Evolutionary conservation across 2,113 vertebrate genomes (phyloP), one percentile per base, ranked within the genome.

Genomic region (Sphyrna mokarran): DNA sequence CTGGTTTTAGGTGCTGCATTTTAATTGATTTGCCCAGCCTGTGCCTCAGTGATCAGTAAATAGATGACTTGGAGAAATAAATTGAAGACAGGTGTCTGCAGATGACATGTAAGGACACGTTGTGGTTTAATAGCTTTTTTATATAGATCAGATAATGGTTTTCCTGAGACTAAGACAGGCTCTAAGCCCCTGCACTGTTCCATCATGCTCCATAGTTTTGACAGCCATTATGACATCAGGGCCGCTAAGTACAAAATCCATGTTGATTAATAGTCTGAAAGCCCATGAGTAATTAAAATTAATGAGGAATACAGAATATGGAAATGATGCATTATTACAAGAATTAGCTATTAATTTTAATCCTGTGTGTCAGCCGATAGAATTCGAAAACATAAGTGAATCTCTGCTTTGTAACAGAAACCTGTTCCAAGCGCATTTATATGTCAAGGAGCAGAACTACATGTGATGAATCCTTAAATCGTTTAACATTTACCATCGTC

Each of bases 91-190:
- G 43, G 86, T 95, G 95, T 80, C 33, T 78, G 23, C 33, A 23
- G 43, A 26, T 95, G 61, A 22, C 93, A n/a, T 95, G 33, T 66
- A 90, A 96, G 80, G 94, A 94, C 76, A 40, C 43, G 80, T 72
- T 14, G 78, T 80, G 20, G 80, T 95, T 96, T 97, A 96, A 97
- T 97, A 96, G 48, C 97, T 97, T 97, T 95, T 96, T 96, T 96
- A 96, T 97, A 97, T 96, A 97, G 97, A 97, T 97, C 97, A 96
- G 96, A 96, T 96, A 96, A 97, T 96, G 96, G 96, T 78, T 48
- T 68, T 96, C 96, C 96, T 96, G 96, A 96, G 96, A 96, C 68
- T 68, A 94, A 96, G 90, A 94, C 48, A 63, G 78, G 68, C 37
- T 76, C 96, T 96, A 96, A 95, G 96, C 96, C 96, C 96, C 96